Percentiles rank a stretch among this genome's conserved stretches.
phyloP scores from a whole-genome alignment of 1,140 invertebrate species.

The Lasioglossum baleicum region DNA sequence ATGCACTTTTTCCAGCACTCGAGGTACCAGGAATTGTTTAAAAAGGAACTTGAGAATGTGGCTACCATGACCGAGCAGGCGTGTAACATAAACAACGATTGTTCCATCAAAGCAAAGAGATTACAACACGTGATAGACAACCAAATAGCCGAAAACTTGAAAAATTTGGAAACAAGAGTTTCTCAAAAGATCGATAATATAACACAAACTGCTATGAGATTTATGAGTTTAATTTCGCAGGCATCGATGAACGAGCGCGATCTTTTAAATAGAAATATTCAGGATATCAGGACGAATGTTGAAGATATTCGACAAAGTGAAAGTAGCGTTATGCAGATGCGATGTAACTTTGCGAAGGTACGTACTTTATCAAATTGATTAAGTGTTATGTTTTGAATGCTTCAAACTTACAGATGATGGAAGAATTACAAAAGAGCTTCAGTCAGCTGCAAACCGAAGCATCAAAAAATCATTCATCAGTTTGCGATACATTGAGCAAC shows the following conservation, averaged over 20 bases:
- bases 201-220: constrained; percentile 56
- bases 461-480: constrained; percentile 52
- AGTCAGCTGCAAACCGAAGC: constrained; percentile 52
- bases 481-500: constrained; percentile 56
- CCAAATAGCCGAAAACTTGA: constrained; percentile 69
- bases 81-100: constrained; percentile 52
- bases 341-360: constrained; percentile 60
- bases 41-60: constrained; percentile 56
- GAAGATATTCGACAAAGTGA: constrained; percentile 56
- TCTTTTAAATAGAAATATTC: constrained; percentile 58
- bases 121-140: constrained; percentile 67
- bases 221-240: constrained; percentile 55
- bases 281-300: constrained; percentile 58
- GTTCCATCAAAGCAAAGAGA: constrained; percentile 60
- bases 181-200: constrained; percentile 62
- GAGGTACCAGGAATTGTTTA: constrained; percentile 66
- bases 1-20: constrained; percentile 62
- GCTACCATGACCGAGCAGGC: constrained; percentile 62
- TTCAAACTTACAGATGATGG: constrained; percentile 60
- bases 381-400: constrained; percentile 23
- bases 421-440: constrained; percentile 61
- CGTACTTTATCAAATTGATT: background rate
- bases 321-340: constrained; percentile 51
- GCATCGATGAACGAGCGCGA: constrained; percentile 58
- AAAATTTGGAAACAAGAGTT: constrained; percentile 54